Evolutionary conservation across 1,140 invertebrate species (phyloP).

Genomic region (Sinonovacula constricta): DNA sequence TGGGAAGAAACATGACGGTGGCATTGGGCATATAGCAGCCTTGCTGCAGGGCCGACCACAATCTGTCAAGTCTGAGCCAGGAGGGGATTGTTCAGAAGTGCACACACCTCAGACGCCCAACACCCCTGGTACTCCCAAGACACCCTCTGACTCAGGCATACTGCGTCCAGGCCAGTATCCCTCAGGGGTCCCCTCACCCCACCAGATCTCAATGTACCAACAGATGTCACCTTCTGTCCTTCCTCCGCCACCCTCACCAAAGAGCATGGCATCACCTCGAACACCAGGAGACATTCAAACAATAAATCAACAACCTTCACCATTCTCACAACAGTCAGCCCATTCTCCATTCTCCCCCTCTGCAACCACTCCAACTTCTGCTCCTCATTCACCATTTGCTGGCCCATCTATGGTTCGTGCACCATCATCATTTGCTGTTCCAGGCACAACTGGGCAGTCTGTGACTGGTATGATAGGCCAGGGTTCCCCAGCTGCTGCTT

Average conservation of each 20-base stretch:
- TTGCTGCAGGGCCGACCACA: constrained; percentile 59
- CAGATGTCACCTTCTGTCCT: constrained; percentile 51
- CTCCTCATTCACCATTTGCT: constrained; percentile 62
- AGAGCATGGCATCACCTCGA: constrained; percentile 70
- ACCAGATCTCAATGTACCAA: constrained; percentile 38
- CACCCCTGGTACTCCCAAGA: constrained; percentile 54
- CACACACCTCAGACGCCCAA: constrained; percentile 46
- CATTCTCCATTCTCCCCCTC: constrained; percentile 74
- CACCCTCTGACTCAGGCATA: constrained; percentile 42
- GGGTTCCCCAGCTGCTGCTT: constrained; percentile 47
- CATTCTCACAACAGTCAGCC: constrained; percentile 63
- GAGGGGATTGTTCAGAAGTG: constrained; percentile 36
- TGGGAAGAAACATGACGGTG: constrained; percentile 40
- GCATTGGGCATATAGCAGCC: constrained; percentile 68
- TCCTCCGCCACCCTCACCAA: constrained; percentile 65
- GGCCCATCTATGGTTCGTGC: constrained; percentile 39
- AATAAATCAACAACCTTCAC: constrained; percentile 63
- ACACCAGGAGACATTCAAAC: constrained; percentile 69
- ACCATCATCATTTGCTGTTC: constrained; percentile 62
- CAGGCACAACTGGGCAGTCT: constrained; percentile 39
- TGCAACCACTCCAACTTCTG: constrained; percentile 57
- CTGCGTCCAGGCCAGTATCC: constrained; percentile 44
- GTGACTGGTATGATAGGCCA: constrained; percentile 28
- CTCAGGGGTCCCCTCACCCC: constrained; percentile 43
- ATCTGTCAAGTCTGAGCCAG: constrained; percentile 44